Conservation (phyloP, 2,888 invertebrate genomes). For the Melanophora roralis region DNA sequence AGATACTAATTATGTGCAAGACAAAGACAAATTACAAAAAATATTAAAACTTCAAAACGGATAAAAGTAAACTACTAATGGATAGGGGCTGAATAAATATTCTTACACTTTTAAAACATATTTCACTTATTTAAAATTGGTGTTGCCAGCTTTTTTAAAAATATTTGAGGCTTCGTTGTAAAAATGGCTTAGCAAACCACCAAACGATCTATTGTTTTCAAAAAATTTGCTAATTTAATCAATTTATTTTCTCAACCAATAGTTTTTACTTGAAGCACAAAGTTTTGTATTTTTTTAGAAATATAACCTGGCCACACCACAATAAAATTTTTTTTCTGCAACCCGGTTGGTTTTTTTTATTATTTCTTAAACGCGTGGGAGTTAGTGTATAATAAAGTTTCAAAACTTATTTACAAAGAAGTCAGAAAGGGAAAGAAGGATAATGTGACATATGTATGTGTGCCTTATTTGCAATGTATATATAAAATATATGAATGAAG, state of each 20-base stretch:
- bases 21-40: not conserved
- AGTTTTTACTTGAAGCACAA: no score
- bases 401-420: constrained; percentile 15
- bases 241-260: no score
- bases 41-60: not conserved
- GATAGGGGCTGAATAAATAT: not conserved
- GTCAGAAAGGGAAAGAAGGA: constrained; percentile 1
- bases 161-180: no score
- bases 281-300: no score
- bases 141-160: no score
- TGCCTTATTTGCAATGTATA: no score
- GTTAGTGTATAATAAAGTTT: not conserved
- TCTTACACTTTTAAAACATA: not conserved
- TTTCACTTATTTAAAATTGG: not conserved
- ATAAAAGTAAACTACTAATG: not conserved
- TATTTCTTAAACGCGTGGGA: constrained; percentile 35
- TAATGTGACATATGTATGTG: not conserved
- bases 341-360: not conserved
- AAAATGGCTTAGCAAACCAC: no score
- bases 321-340: not conserved
- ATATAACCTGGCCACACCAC: no score
- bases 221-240: no score
- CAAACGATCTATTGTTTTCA: no score
- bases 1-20: not conserved
- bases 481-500: constrained; percentile 42